A percentile compares a stretch with the other conserved stretches of the same genome.
These are phyloP conservation scores for Crepidodera aurea DNA, from an alignment of 2,888 invertebrate genomes.

Conservation along the genomic window DNA sequence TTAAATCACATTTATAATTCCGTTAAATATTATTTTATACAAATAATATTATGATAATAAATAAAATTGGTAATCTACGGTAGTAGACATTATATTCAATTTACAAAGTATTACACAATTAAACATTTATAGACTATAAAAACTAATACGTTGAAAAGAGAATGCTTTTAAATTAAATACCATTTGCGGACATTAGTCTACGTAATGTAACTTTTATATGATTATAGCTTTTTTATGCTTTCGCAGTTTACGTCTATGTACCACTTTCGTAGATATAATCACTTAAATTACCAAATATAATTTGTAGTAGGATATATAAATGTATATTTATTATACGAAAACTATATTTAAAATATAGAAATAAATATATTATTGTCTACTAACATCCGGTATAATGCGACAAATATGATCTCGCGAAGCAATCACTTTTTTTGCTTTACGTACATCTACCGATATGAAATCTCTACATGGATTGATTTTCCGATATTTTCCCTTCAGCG, in stretches of 20 bases:
- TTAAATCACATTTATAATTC: too few relatives aligned
- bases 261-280: not conserved
- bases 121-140: not conserved
- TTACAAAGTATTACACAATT: not conserved
- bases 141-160: not conserved
- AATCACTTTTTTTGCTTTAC: not conserved
- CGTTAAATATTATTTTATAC: too few relatives aligned
- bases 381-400: not conserved
- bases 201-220: slow-evolving; percentile 5
- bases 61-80: too few relatives aligned
- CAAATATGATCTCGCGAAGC: not conserved
- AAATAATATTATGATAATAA: too few relatives aligned
- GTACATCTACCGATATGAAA: not conserved
- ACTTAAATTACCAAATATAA: not conserved
- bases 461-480: not conserved
- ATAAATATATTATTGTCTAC: too few relatives aligned
- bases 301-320: too few relatives aligned
- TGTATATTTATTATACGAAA: too few relatives aligned
- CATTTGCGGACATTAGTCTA: not conserved
- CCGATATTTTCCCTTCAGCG: not conserved
- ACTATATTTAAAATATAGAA: too few relatives aligned
- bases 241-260: not conserved
- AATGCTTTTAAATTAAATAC: not conserved
- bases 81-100: too few relatives aligned
- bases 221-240: slow-evolving; percentile 5